Conservation (phyloP, 2,888 invertebrate species). For the Disparrhopalites patrizii region DNA sequence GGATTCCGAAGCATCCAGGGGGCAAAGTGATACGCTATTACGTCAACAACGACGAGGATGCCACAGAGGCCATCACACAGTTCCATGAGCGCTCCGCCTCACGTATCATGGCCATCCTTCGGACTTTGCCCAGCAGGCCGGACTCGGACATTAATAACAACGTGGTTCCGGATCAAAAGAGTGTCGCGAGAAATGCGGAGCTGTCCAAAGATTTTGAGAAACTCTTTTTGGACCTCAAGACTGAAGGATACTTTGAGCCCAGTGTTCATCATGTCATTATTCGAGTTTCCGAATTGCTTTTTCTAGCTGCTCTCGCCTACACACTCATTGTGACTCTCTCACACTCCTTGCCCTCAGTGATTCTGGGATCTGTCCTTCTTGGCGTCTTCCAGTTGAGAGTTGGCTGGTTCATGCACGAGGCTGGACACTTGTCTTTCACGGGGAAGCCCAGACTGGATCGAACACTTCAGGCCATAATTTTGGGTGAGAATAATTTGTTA, state of each 20-base stretch:
- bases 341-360: background rate
- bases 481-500: no score
- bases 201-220: constrained; percentile 21
- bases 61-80: no score
- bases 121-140: no score
- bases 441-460: constrained; percentile 16
- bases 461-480: constrained; percentile 2
- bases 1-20: no score
- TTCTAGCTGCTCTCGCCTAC: background rate
- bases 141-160: no score
- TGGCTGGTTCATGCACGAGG: constrained; percentile 22
- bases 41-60: no score
- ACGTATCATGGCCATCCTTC: no score
- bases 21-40: no score
- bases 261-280: background rate
- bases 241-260: constrained; percentile 19
- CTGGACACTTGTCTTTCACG: constrained; percentile 17
- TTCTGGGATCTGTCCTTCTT: background rate
- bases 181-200: background rate
- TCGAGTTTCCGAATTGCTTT: constrained; percentile 6
- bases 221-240: constrained; percentile 8
- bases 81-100: no score
- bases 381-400: background rate
- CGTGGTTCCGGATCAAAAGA: no score
- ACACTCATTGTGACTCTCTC: background rate